Conservation (phyloP, 2,797 vertebrate genomes). For the Enteromius unitaeniatus region DNA sequence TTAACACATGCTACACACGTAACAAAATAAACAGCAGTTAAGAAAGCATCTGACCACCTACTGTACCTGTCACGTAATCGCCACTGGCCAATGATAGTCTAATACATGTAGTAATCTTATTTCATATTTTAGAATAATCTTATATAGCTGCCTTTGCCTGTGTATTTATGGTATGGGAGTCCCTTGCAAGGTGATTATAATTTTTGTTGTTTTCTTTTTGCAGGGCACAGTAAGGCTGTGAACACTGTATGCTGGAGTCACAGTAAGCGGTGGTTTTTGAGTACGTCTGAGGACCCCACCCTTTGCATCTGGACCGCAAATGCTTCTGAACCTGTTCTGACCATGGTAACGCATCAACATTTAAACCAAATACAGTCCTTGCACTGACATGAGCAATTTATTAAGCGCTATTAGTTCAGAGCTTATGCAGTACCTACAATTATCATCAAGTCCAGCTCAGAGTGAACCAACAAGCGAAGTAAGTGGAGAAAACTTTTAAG, state of each 20-base stretch:
- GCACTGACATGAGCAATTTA: constrained; percentile 62
- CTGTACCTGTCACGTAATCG: not conserved
- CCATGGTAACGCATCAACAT: constrained; percentile 78
- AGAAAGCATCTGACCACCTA: constrained; percentile 1
- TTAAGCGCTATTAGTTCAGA: not conserved
- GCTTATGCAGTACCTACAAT: constrained; percentile 36
- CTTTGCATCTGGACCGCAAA: constrained; percentile 83
- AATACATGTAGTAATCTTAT: not conserved
- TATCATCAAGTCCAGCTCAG: not conserved
- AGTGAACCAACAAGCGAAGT: constrained; percentile 26
- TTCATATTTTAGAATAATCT: not conserved
- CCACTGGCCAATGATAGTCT: not conserved
- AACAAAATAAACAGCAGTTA: not conserved
- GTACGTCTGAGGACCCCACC: constrained; percentile 83
- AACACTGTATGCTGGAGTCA: constrained; percentile 87
- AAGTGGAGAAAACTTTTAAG: constrained; percentile 16
- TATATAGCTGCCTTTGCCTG: not conserved
- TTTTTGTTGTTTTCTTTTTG: constrained; percentile 40
- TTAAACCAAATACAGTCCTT: constrained; percentile 64
- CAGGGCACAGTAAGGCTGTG: constrained; percentile 87
- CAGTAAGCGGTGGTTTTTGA: constrained; percentile 82
- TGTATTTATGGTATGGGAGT: not conserved
- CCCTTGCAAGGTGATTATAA: not conserved
- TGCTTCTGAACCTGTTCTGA: constrained; percentile 72
- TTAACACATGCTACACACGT: not conserved